Evolutionary conservation across 2,888 invertebrate species (phyloP), one percentile per base, ranked within the genome.

Genomic region (Catocala sponsa): DNA sequence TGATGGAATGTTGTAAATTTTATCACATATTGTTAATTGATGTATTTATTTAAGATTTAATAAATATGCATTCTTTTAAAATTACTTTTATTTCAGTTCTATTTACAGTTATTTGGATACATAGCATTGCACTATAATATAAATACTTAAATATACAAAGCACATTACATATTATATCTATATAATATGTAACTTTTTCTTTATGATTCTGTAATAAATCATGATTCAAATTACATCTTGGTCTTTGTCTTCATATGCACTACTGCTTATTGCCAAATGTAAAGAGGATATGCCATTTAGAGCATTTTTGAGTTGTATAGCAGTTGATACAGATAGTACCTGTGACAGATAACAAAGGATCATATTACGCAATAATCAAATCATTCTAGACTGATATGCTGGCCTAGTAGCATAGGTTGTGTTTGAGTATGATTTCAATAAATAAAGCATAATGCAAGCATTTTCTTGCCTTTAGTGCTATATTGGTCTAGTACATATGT

Each of bases 11-110:
- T 90, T 91, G 84, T 89, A 88, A 85, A 89, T 88, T 86, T 85
- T 86, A 87, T 87, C 85, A 86, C 83, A 73, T 72, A 72, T 70
- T 78, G 86, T 88, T 89, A 86, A 81, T 84, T 81, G 83, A 81
- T 86, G 74, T 91, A 89, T 91, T 91, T 91, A 90, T 90, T 84
- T 91, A 92, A 90, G 89, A 85, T 85, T 78, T 84, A 92, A 90
- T 90, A 91, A 90, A 89, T 86, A 89, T 88, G 84, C 86, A 88
- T 88, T 88, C 85, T 89, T 91, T 90, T 84, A 64, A 73, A 58
- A n/a, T 41, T 33, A n/a, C 2, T 13, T 42, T 25, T 42, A 52
- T 58, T 38, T 64, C 15, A 41, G 25, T 25, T 2, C 41, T 9
- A 12, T 44, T 12, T 13, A 33, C 32, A 43, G 5, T 2, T n/a